Evolutionary conservation across 1,140 invertebrate genomes (phyloP), one percentile per base, ranked within the genome.

Genomic region (Hyphantria cunea): DNA sequence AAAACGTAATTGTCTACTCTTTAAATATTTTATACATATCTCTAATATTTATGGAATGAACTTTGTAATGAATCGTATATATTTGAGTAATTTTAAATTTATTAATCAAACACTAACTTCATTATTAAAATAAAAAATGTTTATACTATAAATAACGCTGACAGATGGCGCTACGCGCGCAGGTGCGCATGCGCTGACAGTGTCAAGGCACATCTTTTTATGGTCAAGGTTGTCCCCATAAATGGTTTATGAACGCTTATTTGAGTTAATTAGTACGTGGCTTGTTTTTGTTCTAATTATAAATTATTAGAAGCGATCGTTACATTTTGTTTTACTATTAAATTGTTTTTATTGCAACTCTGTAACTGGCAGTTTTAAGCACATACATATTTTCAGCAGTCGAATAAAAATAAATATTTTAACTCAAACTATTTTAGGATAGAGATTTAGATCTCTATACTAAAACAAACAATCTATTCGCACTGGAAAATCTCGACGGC

Each of bases 171-270:
- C 31, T 55, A 55, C 14, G 31, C 10, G 25, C 11, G 47, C 51
- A 64, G 61, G 61, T 54, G 61, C 61, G 61, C 52, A 42, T 31
- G 60, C 60, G 60, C 44, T 17, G 25, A 9, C 25, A 33, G 52
- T 64, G 51, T 64, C 61, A 64, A 64, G 61, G 60, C 50, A 15
- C 51, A 51, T 47, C 52, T 62, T 62, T 60, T 62, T 54, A 51
- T 51, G 53, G 53, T 58, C 63, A 58, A 64, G 63, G 53, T 51
- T 45, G 54, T 47, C 42, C 32, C 54, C 54, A 58, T 58, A 58
- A 44, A 58, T 48, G 54, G 37, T 48, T 48, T 39, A 58, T 58
- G 44, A 58, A 48, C 31, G 54, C 13, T 48, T 34, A 58, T 48
- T 58, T 48, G 54, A 58, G 32, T 48, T 44, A 58, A 58, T 58